A percentile compares a stretch with the other conserved stretches of the same genome.
phyloP scores from a whole-genome alignment of 2,888 invertebrate species.

The Stenchaetothrips biformis region DNA sequence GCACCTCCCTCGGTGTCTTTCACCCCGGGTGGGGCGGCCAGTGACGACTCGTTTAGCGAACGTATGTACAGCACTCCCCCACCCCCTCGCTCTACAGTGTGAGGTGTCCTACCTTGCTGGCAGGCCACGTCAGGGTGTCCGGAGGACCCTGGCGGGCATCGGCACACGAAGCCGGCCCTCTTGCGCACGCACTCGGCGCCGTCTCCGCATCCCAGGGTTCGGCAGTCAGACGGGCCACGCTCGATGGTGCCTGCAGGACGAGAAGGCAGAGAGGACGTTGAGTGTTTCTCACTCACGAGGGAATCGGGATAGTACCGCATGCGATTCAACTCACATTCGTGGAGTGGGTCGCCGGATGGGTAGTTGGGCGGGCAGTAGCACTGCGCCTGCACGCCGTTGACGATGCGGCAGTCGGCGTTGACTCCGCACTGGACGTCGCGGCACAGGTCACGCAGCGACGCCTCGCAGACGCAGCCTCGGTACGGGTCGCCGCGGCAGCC shows the following conservation, averaged over 20 bases:
- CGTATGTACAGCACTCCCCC: constrained; percentile 24
- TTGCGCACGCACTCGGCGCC: constrained; percentile 77
- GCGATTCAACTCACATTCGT: constrained; percentile 65
- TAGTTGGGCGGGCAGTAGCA: constrained; percentile 80
- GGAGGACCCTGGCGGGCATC: constrained; percentile 69
- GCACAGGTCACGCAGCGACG: constrained; percentile 60
- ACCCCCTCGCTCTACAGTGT: not conserved
- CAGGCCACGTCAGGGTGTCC: constrained; percentile 69
- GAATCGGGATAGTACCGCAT: not conserved
- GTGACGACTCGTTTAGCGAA: not conserved
- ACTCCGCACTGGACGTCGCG: constrained; percentile 72
- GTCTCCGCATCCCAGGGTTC: constrained; percentile 76
- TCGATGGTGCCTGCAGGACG: constrained; percentile 52
- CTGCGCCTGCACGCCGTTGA: constrained; percentile 61
- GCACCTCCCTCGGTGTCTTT: not conserved
- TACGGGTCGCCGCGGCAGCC: constrained; percentile 79
- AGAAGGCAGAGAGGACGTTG: not conserved
- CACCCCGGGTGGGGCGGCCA: not conserved
- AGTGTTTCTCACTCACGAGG: constrained; percentile 33
- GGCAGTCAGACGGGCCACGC: constrained; percentile 65
- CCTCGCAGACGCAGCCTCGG: constrained; percentile 72
- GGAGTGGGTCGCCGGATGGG: constrained; percentile 78
- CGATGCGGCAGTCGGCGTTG: constrained; percentile 73
- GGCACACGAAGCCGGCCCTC: constrained; percentile 73
- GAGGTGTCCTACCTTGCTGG: constrained; percentile 54